Percentiles rank a stretch among this genome's conserved stretches.
Evolutionary conservation across 2,888 invertebrate species (phyloP).

Genomic region (Nezara viridula): DNA sequence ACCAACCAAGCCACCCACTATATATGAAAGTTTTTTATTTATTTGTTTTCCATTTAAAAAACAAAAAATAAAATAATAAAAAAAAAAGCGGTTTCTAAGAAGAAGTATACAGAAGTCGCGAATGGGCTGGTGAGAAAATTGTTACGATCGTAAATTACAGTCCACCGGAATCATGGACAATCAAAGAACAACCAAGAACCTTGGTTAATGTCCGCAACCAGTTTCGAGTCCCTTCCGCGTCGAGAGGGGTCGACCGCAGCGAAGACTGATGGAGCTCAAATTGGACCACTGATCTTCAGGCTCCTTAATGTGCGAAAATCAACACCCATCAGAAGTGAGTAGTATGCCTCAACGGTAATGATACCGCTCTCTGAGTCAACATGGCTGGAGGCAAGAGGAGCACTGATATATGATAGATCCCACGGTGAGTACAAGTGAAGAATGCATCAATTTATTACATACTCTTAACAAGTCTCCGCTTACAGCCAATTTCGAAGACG

Average conservation of each 20-base stretch:
- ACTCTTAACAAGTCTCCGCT: background rate
- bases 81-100: background rate
- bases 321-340: background rate
- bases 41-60: too few species aligned
- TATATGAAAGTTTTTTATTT: too few species aligned
- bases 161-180: background rate
- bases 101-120: background rate
- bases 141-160: background rate
- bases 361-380: background rate
- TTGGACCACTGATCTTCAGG: background rate
- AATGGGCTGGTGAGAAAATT: too few species aligned
- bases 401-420: background rate
- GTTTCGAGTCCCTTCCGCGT: background rate
- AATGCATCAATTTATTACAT: background rate
- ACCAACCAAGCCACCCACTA: too few species aligned
- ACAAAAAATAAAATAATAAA: too few species aligned
- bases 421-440: background rate
- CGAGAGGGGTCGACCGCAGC: background rate
- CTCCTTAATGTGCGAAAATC: background rate
- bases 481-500: background rate
- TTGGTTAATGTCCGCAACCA: background rate
- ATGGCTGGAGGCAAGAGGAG: background rate
- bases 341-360: background rate
- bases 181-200: background rate
- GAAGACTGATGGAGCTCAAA: background rate